Percentiles rank a stretch among this genome's conserved stretches.
phyloP scores from a whole-genome alignment of 53 echinoderm and acorn worm genomes.

The Astropecten irregularis region DNA sequence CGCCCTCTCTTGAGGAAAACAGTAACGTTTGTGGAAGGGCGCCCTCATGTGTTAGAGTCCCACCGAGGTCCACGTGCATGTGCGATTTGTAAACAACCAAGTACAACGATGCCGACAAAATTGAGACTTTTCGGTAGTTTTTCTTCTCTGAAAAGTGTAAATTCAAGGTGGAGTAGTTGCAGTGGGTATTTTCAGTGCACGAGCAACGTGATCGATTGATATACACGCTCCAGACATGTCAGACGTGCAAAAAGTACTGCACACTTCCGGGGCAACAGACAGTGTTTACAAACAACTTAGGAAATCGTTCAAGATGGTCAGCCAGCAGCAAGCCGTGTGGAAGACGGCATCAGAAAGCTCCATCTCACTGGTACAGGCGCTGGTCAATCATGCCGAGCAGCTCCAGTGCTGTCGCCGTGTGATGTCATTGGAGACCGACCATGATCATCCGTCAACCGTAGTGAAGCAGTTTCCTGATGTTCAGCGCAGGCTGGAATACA shows the following conservation, averaged over 20 bases:
- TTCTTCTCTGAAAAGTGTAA: too few relatives aligned
- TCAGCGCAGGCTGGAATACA: slow-evolving; percentile 53
- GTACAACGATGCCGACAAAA: too few relatives aligned
- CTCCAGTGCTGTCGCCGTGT: slow-evolving; percentile 62
- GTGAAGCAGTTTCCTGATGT: slow-evolving; percentile 67
- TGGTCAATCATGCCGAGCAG: slow-evolving; percentile 80
- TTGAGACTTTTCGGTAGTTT: too few relatives aligned
- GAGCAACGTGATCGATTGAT: too few relatives aligned
- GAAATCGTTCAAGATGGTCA: slow-evolving; percentile 65
- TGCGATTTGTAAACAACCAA: too few relatives aligned
- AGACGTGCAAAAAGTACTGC: too few relatives aligned
- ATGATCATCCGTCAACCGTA: slow-evolving; percentile 15
- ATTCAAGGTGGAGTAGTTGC: too few relatives aligned
- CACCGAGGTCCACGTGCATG: too few relatives aligned
- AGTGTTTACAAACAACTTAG: slow-evolving; percentile 59
- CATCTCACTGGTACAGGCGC: slow-evolving; percentile 46
- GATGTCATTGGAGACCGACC: neutral
- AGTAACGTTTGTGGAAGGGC: neutral
- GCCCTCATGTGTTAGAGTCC: slow-evolving; percentile 14
- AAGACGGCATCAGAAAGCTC: slow-evolving; percentile 21
- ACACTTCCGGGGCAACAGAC: too few relatives aligned
- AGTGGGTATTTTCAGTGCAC: too few relatives aligned
- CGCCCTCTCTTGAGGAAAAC: neutral
- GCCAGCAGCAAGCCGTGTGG: slow-evolving; percentile 42
- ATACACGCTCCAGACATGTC: too few relatives aligned